phyloP scores from a whole-genome alignment of 1,140 invertebrate genomes.

The Philotrypesis tridentata region DNA sequence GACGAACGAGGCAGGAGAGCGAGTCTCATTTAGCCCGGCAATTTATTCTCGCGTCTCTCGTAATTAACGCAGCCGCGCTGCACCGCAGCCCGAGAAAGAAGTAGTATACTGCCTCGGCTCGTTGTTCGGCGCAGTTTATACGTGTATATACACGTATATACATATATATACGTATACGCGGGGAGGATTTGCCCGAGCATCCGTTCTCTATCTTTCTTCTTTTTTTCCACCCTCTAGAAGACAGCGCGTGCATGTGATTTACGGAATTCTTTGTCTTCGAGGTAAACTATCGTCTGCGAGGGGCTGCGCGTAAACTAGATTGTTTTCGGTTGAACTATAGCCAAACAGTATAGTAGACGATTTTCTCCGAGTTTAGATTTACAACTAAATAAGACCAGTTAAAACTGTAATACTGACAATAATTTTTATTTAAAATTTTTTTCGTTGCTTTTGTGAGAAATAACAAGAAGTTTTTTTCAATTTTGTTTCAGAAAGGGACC shows the following conservation, averaged over 20 bases:
- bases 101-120: not conserved
- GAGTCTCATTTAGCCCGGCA: conserved; percentile 63
- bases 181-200: not conserved
- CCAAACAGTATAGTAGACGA: too few relatives aligned
- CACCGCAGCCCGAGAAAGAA: conserved; percentile 31
- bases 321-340: too few relatives aligned
- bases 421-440: not conserved
- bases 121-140: not conserved
- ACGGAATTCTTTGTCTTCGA: not conserved
- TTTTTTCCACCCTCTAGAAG: not conserved
- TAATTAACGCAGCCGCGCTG: conserved; percentile 65
- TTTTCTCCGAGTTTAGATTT: not conserved
- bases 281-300: not conserved
- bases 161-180: too few relatives aligned
- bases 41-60: conserved; percentile 70
- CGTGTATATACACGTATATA: not conserved
- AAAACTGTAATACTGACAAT: not conserved
- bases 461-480: conserved; percentile 46
- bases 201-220: not conserved
- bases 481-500: conserved; percentile 52
- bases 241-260: not conserved
- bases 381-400: not conserved
- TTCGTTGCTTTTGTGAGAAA: conserved; percentile 20
- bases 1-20: conserved; percentile 41
- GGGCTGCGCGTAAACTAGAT: too few relatives aligned